Base-by-base conservation (phyloP, 2,888 invertebrate genomes). In the Trichogramma evanescens region DNA sequence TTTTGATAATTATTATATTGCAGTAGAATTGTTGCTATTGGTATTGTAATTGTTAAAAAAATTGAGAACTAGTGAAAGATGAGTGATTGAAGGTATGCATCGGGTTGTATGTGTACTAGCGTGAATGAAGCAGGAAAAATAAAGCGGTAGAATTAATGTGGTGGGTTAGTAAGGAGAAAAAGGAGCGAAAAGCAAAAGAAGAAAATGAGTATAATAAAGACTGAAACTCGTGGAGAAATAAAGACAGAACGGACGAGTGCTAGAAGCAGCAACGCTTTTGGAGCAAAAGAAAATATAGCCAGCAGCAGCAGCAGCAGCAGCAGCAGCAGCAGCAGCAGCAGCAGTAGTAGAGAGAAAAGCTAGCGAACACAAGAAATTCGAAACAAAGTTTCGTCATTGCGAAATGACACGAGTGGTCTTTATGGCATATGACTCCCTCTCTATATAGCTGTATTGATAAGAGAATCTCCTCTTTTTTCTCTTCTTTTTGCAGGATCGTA, bases 341-440 rank as follows among this genome's bases (percentile, higher is more conserved):
- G 53, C 48, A 13, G 61, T 50, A 54, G 63, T 61, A 62, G 61
- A 63, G 52, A 56, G 61, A 59, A 62, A 64, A 63, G 45, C 48
- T 52, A 57, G 56, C 60, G 61, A 63, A 58, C 50, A 54, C 54
- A 54, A 71, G 68, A 74, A 78, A 80, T 79, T 78, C 78, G 75
- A 77, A 78, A 76, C 76, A 80, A 80, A 81, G 79, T 81, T 81
- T 80, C 79, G 80, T 81, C 80, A 81, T 81, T 81, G 80, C 78
- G 76, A 79, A 76, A 80, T 81, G 81, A 81, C 82, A 80, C 82
- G 80, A 82, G 81, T 82, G 82, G 80, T 80, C 80, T 82, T 82
- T 82, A 82, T 81, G 79, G 80, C 78, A 72, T 69, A 67, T 67
- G 68, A 63, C 63, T 69, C 68, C 70, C 70, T 67, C 26, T 26